phyloP scores from a whole-genome alignment of 2,797 vertebrate genomes.

The Eidolon dupreanum region DNA sequence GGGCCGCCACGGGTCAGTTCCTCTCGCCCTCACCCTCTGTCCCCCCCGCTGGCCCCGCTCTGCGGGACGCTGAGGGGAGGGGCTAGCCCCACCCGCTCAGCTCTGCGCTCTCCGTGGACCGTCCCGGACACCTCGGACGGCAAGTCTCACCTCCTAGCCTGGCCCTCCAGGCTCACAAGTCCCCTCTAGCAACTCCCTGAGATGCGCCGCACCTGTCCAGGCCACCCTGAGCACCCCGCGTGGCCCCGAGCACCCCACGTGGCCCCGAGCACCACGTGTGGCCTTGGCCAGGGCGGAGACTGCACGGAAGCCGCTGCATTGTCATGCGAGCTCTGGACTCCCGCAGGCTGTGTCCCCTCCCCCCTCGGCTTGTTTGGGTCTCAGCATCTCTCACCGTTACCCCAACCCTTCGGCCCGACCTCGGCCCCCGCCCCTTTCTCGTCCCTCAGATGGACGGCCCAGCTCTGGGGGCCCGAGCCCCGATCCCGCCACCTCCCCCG shows the following conservation, averaged over 20 bases:
- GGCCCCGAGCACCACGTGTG: background rate
- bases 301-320: background rate
- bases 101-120: background rate
- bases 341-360: background rate
- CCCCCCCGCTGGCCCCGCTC: fast-evolving
- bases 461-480: background rate
- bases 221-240: too few relatives aligned
- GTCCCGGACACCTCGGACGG: background rate
- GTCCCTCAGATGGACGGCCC: background rate
- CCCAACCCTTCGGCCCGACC: background rate
- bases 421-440: background rate
- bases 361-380: background rate
- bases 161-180: too few relatives aligned
- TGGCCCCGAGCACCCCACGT: too few relatives aligned
- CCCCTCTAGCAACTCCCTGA: background rate
- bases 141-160: background rate
- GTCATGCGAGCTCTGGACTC: background rate
- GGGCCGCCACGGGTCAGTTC: background rate
- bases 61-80: too few relatives aligned
- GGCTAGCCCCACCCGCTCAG: background rate
- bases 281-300: background rate
- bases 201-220: background rate
- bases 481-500: background rate
- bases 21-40: background rate
- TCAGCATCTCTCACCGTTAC: background rate